Evolutionary conservation across 2,797 vertebrate species (phyloP), one percentile per base, ranked within the genome.

Genomic region (Streptopelia turtur): DNA sequence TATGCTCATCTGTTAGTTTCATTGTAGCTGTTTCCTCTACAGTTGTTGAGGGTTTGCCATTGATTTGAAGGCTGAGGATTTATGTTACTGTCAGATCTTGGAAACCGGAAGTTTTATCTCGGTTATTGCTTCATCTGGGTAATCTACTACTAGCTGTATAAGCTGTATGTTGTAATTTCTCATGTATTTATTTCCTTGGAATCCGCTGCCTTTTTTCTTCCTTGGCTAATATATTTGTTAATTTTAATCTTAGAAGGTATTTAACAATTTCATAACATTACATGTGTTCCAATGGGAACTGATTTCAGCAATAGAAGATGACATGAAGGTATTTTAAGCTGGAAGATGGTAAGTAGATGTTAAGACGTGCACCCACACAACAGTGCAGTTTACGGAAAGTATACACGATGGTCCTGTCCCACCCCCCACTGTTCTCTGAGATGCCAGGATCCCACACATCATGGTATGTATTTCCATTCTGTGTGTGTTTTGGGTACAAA

Each of bases 131-230:
- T 87, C 22, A 8, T 45, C 33, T 86, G 57, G 27, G 21, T 83
- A 47, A 55, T 71, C 20, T 80, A 2, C 30, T 39, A 8, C 21
- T 65, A 56, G 31, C 61, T 83, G 16, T 77, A 27, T 61, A 84
- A 65, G 75, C 37, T 35, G 18, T 30, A 30, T 13, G 0, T 13
- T 7, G 45, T 53, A 20, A 28, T 68, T 84, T 63, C 59, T 71
- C 37, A 13, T 69, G 9, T 50, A 28, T 41, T 83, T 92, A 17
- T 76, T 30, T 72, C 53, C 52, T 74, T 85, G 31, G 24, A 72
- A 18, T 30, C 1, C 0, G 6, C 5, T 7, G 53, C 7, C 15
- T 6, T 11, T 35, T 35, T 16, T 22, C 9, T 31, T 7, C 0
- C n/a, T 63, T 63, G 8, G 17, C 63, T 70, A 23, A 49, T 65